Conservation (phyloP, 2,888 invertebrate genomes). For the Phalera bucephala region DNA sequence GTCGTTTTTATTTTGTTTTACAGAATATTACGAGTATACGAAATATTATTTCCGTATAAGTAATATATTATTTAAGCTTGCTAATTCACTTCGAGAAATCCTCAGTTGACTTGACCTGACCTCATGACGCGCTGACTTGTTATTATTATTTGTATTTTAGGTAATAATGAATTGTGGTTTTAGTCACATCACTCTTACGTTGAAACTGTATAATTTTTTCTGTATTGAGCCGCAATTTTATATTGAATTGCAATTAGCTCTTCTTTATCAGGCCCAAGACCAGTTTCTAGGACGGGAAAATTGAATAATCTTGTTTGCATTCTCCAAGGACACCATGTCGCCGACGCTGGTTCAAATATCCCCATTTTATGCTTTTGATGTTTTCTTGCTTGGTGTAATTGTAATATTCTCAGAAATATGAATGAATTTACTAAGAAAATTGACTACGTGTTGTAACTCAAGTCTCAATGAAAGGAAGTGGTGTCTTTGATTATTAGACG, state of each 20-base stretch:
- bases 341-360: constrained; percentile 9
- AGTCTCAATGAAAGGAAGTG: constrained; percentile 14
- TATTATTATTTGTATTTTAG: no score
- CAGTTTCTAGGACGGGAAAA: constrained; percentile 21
- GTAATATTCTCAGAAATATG: constrained; percentile 23
- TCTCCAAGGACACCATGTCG: constrained; percentile 12
- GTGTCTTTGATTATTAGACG: constrained; percentile 12
- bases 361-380: constrained; percentile 5
- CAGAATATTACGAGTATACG: constrained; percentile 13
- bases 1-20: constrained; percentile 39
- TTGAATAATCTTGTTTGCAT: constrained; percentile 10
- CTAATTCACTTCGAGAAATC: neutral
- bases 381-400: constrained; percentile 6
- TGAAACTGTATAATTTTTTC: neutral
- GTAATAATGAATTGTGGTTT: no score
- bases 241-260: constrained; percentile 8
- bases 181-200: no score
- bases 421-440: constrained; percentile 20
- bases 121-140: no score
- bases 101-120: neutral
- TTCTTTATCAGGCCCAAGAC: constrained; percentile 9
- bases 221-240: neutral
- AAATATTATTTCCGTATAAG: constrained; percentile 1
- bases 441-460: constrained; percentile 6
- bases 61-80: neutral